Conservation (phyloP, 2,113 vertebrate genomes). For the Python bivittatus region DNA sequence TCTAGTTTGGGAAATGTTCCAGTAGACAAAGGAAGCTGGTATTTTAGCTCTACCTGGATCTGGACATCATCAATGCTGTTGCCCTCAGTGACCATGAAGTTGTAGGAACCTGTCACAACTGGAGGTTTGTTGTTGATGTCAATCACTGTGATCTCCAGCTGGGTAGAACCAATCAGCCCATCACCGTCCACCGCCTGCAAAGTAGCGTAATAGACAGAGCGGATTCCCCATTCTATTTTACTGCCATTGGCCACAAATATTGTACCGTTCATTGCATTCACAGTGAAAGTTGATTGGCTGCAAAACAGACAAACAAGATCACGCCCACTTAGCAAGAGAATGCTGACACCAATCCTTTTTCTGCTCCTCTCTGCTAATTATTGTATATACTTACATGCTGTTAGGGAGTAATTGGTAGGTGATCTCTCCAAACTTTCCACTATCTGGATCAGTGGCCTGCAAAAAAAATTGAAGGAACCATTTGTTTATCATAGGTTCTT, state of each 20-base stretch:
- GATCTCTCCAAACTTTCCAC: conserved; percentile 73
- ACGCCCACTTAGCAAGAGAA: not conserved
- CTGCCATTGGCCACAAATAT: conserved; percentile 73
- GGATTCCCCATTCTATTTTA: conserved; percentile 82
- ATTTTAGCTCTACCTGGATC: conserved; percentile 72
- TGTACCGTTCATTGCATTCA: conserved; percentile 63
- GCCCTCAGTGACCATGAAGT: conserved; percentile 78
- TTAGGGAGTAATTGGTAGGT: conserved; percentile 84
- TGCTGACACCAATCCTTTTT: fast-evolving
- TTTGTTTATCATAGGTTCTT: not conserved
- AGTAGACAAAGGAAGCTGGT: not conserved
- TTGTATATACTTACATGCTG: conserved; percentile 78
- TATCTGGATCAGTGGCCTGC: conserved; percentile 87
- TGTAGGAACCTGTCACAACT: conserved; percentile 74
- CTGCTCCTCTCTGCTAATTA: not conserved
- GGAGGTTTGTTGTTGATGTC: conserved; percentile 85
- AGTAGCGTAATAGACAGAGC: conserved; percentile 77
- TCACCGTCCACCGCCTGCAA: conserved; percentile 83
- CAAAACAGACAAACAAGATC: not conserved
- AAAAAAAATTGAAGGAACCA: not conserved
- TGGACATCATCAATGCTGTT: conserved; percentile 21
- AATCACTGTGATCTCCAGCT: conserved; percentile 78
- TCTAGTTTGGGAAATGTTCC: not conserved
- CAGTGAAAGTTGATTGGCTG: conserved; percentile 77
- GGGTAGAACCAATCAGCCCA: conserved; percentile 65